phyloP scores from a whole-genome alignment of 2,113 vertebrate species.

The Amia ocellicauda region DNA sequence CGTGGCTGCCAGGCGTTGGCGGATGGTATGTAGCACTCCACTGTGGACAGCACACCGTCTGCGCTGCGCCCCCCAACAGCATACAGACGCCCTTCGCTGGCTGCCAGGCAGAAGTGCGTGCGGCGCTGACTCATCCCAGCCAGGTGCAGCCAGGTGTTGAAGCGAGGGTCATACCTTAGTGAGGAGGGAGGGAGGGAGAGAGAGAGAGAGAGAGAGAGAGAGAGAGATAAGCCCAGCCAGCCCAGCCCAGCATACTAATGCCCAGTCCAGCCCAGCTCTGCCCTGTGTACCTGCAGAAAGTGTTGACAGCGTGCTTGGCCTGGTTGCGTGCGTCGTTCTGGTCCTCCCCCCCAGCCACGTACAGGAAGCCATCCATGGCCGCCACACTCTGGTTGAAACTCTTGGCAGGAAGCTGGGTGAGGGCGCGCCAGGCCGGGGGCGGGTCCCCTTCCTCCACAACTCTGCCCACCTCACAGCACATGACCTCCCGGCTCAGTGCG shows the following conservation, averaged over 20 bases:
- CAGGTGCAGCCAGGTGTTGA: slow-evolving; percentile 80
- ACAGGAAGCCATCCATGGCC: slow-evolving; percentile 81
- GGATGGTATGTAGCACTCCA: slow-evolving; percentile 73
- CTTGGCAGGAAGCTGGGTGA: slow-evolving; percentile 74
- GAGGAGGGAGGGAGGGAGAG: background rate
- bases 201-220: too few relatives aligned
- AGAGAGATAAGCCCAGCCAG: too few relatives aligned
- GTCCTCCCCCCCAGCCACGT: slow-evolving; percentile 75
- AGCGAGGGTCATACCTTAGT: slow-evolving; percentile 74
- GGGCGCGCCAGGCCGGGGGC: slow-evolving; percentile 64
- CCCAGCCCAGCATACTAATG: too few relatives aligned
- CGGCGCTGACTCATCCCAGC: slow-evolving; percentile 74
- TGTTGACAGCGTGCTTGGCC: slow-evolving; percentile 77
- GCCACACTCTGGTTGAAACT: slow-evolving; percentile 82
- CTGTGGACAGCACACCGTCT: slow-evolving; percentile 65
- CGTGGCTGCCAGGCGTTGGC: slow-evolving; percentile 74
- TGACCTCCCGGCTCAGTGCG: slow-evolving; percentile 73
- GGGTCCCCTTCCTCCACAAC: background rate
- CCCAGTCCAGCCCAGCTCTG: background rate
- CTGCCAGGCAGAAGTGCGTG: slow-evolving; percentile 75
- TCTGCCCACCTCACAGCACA: slow-evolving; percentile 11
- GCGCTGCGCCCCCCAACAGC: slow-evolving; percentile 72
- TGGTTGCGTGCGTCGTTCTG: slow-evolving; percentile 81
- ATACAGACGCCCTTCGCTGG: slow-evolving; percentile 68
- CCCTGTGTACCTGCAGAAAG: slow-evolving; percentile 65